Evolutionary conservation across 2,888 invertebrate genomes (phyloP).

Genomic region (Caenorhabditis japonica): DNA sequence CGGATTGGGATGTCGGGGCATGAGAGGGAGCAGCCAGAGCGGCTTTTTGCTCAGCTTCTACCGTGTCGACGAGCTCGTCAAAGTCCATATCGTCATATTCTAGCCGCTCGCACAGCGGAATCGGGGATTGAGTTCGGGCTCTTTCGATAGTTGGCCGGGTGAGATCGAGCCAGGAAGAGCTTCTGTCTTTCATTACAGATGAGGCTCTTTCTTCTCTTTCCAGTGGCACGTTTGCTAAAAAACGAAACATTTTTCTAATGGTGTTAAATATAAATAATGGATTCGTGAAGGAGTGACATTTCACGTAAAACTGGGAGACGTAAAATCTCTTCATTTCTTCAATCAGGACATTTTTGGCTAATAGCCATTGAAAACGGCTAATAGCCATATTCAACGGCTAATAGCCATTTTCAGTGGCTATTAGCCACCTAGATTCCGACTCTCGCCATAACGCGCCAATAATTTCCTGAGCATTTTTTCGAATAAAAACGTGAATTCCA

Average conservation of each 20-base stretch:
- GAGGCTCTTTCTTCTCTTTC: conserved; percentile 53
- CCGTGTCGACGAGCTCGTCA: conserved; percentile 43
- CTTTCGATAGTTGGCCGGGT: conserved; percentile 46
- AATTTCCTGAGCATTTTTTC: no score
- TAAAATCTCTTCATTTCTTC: no score
- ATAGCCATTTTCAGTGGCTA: no score
- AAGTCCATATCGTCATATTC: conserved; percentile 48
- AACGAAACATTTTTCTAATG: background rate
- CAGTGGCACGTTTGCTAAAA: conserved; percentile 60
- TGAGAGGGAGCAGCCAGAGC: conserved; percentile 33
- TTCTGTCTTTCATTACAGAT: conserved; percentile 53
- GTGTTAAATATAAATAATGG: no score
- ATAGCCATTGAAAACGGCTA: no score
- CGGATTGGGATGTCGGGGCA: conserved; percentile 2
- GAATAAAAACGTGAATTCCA: no score
- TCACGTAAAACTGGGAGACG: no score
- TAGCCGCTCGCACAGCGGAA: conserved; percentile 48
- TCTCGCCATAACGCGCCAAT: no score
- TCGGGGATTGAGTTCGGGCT: conserved; percentile 58
- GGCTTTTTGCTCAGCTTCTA: conserved; percentile 28
- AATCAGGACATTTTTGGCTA: no score
- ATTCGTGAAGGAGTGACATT: no score
- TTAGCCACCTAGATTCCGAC: no score
- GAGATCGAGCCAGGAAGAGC: conserved; percentile 53
- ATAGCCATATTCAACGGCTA: no score